Percentiles rank a stretch among this genome's conserved stretches.
These are phyloP conservation scores for Anthopleura xanthogrammica DNA, from an alignment of 92 coral and sea anemone genomes.

Conservation along the genomic window DNA sequence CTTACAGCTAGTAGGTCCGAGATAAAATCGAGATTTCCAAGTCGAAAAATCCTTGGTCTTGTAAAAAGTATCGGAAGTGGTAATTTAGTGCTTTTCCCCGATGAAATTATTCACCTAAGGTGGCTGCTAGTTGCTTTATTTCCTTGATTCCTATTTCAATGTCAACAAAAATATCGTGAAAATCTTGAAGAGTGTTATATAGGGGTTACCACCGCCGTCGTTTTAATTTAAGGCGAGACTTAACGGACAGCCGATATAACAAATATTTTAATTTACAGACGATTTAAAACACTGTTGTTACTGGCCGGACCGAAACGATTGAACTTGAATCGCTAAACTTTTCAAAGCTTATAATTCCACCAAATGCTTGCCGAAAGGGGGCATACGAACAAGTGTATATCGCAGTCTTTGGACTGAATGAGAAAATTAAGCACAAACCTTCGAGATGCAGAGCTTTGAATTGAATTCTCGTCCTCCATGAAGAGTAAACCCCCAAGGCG, in stretches of 20 bases:
- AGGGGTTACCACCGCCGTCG: not conserved
- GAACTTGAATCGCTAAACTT: not conserved
- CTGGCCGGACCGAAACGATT: not conserved
- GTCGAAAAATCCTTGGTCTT: not conserved
- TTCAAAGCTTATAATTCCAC: not conserved
- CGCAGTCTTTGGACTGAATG: not conserved
- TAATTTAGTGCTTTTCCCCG: not conserved
- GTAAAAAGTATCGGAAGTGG: conserved; percentile 8
- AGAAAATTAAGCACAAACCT: conserved; percentile 55
- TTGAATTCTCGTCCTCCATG: conserved; percentile 89
- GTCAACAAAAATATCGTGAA: conserved; percentile 30
- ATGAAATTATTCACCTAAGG: not conserved
- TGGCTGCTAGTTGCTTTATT: conserved; percentile 10
- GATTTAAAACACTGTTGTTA: not conserved
- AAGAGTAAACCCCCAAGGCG: conserved; percentile 99
- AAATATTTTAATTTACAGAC: conserved; percentile 6
- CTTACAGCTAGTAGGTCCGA: not conserved
- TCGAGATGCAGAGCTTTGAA: conserved; percentile 74
- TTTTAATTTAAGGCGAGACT: not conserved
- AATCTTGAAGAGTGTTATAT: conserved; percentile 21
- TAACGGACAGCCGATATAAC: not conserved
- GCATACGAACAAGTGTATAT: not conserved
- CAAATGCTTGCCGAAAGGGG: not conserved
- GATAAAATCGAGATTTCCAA: conserved; percentile 11
- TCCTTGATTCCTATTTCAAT: conserved; percentile 20